phyloP scores from a whole-genome alignment of 2,888 invertebrate genomes.

The Archips crataeganus region DNA sequence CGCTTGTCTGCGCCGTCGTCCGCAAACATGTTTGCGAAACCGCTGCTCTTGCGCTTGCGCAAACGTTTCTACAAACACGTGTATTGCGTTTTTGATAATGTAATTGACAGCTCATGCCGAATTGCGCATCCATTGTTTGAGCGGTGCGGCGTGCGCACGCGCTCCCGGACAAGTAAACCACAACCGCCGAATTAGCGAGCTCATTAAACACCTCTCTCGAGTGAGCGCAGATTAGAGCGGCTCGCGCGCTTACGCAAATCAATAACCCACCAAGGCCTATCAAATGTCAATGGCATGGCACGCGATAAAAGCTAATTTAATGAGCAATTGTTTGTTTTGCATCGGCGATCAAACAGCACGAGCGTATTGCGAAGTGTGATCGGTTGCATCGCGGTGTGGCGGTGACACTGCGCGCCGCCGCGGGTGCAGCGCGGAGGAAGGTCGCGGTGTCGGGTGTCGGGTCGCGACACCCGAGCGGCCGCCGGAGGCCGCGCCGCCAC shows the following conservation, averaged over 20 bases:
- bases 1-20: no score
- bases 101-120: no score
- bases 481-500: background rate
- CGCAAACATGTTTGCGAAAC: no score
- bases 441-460: background rate
- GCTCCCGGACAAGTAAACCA: no score
- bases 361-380: background rate
- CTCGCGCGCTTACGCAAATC: background rate
- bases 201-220: conserved; percentile 6
- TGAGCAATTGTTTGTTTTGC: background rate
- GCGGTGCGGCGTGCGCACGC: no score
- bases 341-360: background rate
- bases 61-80: no score
- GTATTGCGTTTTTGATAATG: no score
- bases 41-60: no score
- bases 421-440: background rate
- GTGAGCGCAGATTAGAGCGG: background rate
- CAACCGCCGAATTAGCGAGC: background rate
- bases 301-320: background rate
- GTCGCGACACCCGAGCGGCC: background rate
- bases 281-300: conserved; percentile 3
- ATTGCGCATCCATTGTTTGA: no score
- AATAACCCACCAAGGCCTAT: conserved; percentile 1
- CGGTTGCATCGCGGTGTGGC: background rate
- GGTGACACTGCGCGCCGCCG: background rate